These are phyloP conservation scores for Sebastes goodei DNA, from an alignment of 2,797 vertebrate genomes.

Conservation along the genomic window DNA sequence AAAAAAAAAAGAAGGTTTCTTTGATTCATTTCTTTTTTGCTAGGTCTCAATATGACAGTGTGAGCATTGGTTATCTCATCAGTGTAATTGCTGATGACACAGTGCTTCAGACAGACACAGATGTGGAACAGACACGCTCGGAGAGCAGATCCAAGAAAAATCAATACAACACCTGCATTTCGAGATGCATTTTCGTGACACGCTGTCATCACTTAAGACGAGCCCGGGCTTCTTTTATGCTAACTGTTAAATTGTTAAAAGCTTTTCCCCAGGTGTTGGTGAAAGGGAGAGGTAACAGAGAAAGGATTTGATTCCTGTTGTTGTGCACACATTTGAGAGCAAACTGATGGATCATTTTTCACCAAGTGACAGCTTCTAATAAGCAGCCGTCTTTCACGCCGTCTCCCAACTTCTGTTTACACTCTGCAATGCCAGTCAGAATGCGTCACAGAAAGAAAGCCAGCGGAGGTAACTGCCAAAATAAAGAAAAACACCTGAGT, in stretches of 20 bases:
- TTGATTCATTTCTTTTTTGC: constrained; percentile 31
- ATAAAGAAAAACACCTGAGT: constrained; percentile 54
- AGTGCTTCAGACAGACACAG: constrained; percentile 27
- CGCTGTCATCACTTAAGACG: constrained; percentile 43
- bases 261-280: constrained; percentile 26
- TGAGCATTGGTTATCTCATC: constrained; percentile 38
- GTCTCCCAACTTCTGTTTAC: constrained; percentile 29
- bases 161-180: constrained; percentile 62
- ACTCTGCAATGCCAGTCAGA: constrained; percentile 19
- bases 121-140: constrained; percentile 42
- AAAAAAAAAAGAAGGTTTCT: constrained; percentile 2
- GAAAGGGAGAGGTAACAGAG: constrained; percentile 2
- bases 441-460: constrained; percentile 8
- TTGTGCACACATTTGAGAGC: neutral
- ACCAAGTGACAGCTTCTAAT: constrained; percentile 24
- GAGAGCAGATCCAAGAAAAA: constrained; percentile 56
- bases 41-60: constrained; percentile 43
- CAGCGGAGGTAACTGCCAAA: constrained; percentile 34
- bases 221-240: constrained; percentile 31
- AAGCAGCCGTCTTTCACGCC: constrained; percentile 7
- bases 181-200: constrained; percentile 38
- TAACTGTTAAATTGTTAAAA: constrained; percentile 46
- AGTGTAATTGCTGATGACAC: constrained; percentile 49
- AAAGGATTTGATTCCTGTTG: constrained; percentile 32
- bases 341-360: constrained; percentile 31